These are phyloP conservation scores for Dendrocincla fuliginosa DNA, from an alignment of 2,797 vertebrate genomes.

Conservation along the genomic window DNA sequence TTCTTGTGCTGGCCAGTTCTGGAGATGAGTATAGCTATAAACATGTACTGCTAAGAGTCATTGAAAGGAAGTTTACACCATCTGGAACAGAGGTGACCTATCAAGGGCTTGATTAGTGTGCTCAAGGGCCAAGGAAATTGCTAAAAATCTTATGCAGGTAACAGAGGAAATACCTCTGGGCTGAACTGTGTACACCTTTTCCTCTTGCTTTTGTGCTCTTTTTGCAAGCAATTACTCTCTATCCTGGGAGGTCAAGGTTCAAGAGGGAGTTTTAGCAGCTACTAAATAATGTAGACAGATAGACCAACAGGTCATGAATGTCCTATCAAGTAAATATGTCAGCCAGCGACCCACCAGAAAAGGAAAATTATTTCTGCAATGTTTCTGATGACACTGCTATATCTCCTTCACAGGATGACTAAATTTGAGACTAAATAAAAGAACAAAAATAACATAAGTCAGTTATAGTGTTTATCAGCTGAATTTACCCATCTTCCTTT, in stretches of 20 bases:
- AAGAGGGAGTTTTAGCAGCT: neutral
- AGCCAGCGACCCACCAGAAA: constrained; percentile 30
- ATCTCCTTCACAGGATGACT: neutral
- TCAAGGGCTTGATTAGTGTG: neutral
- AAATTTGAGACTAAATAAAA: constrained; percentile 16
- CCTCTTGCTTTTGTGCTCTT: neutral
- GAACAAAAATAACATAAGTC: neutral
- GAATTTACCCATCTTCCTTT: neutral
- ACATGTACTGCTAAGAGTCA: neutral
- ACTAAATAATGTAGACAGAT: neutral
- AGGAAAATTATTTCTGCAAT: neutral
- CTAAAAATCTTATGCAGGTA: neutral
- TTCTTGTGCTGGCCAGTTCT: neutral
- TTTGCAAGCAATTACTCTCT: neutral
- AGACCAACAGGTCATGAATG: neutral
- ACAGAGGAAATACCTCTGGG: neutral
- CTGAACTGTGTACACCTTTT: neutral
- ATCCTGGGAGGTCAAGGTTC: neutral
- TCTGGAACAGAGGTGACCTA: neutral
- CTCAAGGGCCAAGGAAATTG: neutral
- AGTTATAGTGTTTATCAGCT: constrained; percentile 5
- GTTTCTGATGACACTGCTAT: neutral
- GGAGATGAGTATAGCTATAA: neutral
- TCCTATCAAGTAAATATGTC: neutral
- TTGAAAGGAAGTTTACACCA: neutral